Conservation (phyloP, 1,140 invertebrate species). For the Eupeodes corollae region DNA sequence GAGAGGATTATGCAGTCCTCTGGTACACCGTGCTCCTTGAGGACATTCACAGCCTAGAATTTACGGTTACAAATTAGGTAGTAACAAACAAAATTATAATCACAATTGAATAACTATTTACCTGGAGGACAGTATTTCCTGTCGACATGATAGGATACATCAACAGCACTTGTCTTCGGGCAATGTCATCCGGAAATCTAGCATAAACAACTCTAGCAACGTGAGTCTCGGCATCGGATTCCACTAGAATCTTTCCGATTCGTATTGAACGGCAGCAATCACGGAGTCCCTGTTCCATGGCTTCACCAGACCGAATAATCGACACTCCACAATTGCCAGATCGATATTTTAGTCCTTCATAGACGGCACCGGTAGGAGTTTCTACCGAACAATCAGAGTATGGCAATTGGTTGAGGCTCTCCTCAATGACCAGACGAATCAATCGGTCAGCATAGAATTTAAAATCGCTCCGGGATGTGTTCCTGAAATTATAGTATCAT, state of each 20-base stretch:
- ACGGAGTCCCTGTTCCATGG: conserved; percentile 94
- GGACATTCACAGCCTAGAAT: conserved; percentile 79
- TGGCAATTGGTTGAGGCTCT: conserved; percentile 93
- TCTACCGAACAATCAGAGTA: conserved; percentile 79
- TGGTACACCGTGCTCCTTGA: conserved; percentile 84
- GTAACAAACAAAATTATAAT: background rate
- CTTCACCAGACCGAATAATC: conserved; percentile 88
- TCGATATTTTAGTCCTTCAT: conserved; percentile 85
- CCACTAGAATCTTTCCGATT: conserved; percentile 97
- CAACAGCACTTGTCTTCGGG: conserved; percentile 78
- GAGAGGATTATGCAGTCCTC: conserved; percentile 91
- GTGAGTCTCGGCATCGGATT: conserved; percentile 90
- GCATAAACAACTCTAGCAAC: conserved; percentile 95
- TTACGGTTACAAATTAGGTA: background rate
- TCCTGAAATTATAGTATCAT: conserved; percentile 43
- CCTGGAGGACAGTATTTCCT: conserved; percentile 78
- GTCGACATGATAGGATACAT: conserved; percentile 99
- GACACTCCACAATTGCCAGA: conserved; percentile 98
- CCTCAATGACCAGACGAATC: conserved; percentile 93
- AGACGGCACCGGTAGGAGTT: conserved; percentile 84
- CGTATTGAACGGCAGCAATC: conserved; percentile 96
- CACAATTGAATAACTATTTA: conserved; percentile 9
- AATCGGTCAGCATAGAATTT: conserved; percentile 96
- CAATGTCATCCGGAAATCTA: conserved; percentile 92
- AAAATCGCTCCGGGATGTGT: conserved; percentile 88